Evolutionary conservation across 2,888 invertebrate species (phyloP), one percentile per base, ranked within the genome.

Genomic region (Epinotia brunnichana): DNA sequence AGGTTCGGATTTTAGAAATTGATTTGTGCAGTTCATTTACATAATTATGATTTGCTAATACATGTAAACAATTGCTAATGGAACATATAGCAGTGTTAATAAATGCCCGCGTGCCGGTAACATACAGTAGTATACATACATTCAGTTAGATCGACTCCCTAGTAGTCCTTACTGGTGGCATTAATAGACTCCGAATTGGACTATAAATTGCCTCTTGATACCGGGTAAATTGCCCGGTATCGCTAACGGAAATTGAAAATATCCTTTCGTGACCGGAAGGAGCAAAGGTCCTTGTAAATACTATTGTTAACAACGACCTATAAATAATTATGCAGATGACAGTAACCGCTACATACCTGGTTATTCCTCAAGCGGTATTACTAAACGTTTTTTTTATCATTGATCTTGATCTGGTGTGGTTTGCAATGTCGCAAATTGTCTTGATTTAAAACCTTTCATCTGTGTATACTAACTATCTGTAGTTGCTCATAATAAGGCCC

Each of bases 151-250:
- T n/a, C 15, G n/a, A n/a, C 48, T n/a, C 48, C n/a, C 15, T 48
- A 35, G 67, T 70, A 59, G 72, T 74, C 67, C 54, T 75, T 67
- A 68, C 39, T 56, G 63, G 68, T 70, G 51, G 48, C 56, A 29
- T 56, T 74, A 70, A 73, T 73, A 69, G 63, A 53, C 71, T 72
- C 60, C 62, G 70, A 69, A 75, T 69, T 54, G 39, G 39, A 73
- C 57, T 59, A 70, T 73, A 75, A 74, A 74, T 77, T 56, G 61
- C 73, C 63, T 69, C 57, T 70, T 39, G n/a, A 19, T 61, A 44
- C 29, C 54, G 29, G 17, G 54, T 62, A 56, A 69, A 62, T 69
- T 54, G 41, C 62, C 41, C 4, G 29, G n/a, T 24, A 29, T 63
- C 24, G 53, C 24, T 51, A 63, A 56, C 73, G 73, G 73, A 73